These are phyloP conservation scores for Erythrolamprus reginae DNA, from an alignment of 2,113 vertebrate genomes.

Conservation along the genomic window DNA sequence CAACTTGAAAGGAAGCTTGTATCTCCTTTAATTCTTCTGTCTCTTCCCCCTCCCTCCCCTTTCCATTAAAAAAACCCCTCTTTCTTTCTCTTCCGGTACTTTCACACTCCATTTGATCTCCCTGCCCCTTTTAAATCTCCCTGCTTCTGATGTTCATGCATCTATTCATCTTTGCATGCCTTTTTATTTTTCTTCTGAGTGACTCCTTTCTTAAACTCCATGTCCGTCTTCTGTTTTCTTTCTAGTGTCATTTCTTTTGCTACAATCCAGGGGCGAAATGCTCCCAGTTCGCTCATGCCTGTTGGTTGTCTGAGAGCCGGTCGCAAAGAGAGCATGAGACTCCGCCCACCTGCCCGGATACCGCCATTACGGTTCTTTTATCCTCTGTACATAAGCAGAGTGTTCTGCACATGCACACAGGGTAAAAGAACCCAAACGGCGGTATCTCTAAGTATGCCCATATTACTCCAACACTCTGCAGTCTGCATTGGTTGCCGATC, in stretches of 20 bases:
- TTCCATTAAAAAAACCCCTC: not conserved
- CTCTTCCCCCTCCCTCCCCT: not conserved
- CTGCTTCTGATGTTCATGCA: not conserved
- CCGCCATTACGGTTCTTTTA: no score
- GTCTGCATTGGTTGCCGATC: no score
- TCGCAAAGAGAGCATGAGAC: no score
- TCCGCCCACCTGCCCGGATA: no score
- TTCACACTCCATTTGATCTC: not conserved
- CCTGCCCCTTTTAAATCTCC: not conserved
- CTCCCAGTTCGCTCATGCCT: no score
- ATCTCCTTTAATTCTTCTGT: not conserved
- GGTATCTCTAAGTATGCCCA: no score
- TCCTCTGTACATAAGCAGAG: no score
- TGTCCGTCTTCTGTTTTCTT: constrained; percentile 8
- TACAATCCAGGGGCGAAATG: no score
- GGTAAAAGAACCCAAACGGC: no score
- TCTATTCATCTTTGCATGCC: not conserved
- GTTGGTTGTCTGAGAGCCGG: no score
- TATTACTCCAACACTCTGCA: no score
- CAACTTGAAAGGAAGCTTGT: not conserved
- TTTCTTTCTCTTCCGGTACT: not conserved
- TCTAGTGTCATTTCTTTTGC: not conserved
- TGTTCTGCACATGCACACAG: no score
- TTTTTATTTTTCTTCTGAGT: not conserved
- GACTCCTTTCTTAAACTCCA: not conserved